Evolutionary conservation across 2,797 vertebrate species (phyloP), one percentile per base, ranked within the genome.

Genomic region (Pantherophis alleghaniensis): DNA sequence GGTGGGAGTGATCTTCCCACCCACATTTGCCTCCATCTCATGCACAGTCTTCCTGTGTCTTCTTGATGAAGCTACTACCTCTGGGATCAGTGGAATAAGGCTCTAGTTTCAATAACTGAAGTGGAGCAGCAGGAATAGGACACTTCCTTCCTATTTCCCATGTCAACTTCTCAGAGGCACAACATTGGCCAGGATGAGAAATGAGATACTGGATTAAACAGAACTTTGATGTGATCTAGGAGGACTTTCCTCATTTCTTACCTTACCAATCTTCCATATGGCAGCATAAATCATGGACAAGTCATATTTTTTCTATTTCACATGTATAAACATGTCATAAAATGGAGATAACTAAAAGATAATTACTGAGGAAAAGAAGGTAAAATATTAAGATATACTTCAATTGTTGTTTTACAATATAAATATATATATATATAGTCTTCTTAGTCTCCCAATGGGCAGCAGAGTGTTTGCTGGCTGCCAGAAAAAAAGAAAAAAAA

Each of bases 321-420:
- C 0, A 0, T 90, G 28, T 83, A 92, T 94, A 94, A 86, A 11
- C 56, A 24, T 0, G 0, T 1, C 92, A 55, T 93, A 59, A 87
- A 94, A 10, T 86, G 28, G 7, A 91, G 28, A 91, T 94, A 86
- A 90, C 91, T 86, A 87, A 60, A 94, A 95, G 37, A 11, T 5
- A 5, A 86, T n/a, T 92, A 22, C 94, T 94, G 92, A 59, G 42
- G 87, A 91, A 90, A 22, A 20, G 93, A 83, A 20, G 94, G 87
- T 91, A 11, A 14, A 83, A 59, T 89, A 59, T 74, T 91, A 90
- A 92, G 47, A 51, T 89, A 37, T 24, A 86, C 91, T 90, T 87
- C 83, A 94, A 37, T 57, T 93, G 74, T 94, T 95, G 55, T 47
- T 47, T 47, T 47, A 47, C 47, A 5, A 59, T 59, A 20, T 22